Conservation (phyloP, 2,797 vertebrate genomes). For the Paguma larvata region DNA sequence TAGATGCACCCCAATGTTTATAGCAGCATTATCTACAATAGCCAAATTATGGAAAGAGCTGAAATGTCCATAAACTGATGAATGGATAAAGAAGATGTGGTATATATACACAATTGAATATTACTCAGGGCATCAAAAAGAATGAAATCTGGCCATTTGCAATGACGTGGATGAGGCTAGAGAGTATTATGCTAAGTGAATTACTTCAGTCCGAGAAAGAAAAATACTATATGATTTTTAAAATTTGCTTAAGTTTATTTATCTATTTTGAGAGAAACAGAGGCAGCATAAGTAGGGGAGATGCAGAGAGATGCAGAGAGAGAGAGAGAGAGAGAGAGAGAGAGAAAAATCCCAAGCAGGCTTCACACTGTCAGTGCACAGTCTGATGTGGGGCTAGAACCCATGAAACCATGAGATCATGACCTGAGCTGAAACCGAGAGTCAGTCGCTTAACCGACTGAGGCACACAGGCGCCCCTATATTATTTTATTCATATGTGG, state of each 20-base stretch:
- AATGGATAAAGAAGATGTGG: neutral
- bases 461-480: no score
- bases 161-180: neutral
- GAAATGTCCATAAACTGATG: neutral
- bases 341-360: no score
- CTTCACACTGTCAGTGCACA: no score
- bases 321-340: no score
- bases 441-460: no score
- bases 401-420: no score
- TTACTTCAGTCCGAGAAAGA: neutral
- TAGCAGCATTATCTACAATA: neutral
- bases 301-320: no score
- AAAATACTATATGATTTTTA: neutral
- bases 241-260: no score
- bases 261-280: no score
- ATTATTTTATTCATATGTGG: neutral
- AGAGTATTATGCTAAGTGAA: neutral
- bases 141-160: neutral
- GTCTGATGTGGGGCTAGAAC: no score
- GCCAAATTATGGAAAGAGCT: neutral
- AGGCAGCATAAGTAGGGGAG: no score
- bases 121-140: neutral
- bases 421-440: no score
- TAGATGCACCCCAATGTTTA: neutral
- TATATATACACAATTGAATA: neutral